Evolutionary conservation across 2,797 vertebrate species (phyloP).

Genomic region (Cichlasoma orientale): DNA sequence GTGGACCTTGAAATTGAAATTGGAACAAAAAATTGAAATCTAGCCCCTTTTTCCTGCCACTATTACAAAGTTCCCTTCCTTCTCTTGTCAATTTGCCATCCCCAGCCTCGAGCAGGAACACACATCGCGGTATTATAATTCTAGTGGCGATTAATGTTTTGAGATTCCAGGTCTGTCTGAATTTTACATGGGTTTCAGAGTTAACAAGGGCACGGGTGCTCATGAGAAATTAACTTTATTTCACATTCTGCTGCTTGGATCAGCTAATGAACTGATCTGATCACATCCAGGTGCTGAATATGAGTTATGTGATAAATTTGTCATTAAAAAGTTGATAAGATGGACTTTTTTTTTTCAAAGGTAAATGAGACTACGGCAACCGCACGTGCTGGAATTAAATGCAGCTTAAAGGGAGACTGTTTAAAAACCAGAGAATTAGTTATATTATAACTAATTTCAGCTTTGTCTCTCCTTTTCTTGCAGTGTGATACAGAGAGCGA

Average conservation of each 20-base stretch:
- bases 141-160: conserved; percentile 26
- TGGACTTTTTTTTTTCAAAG: conserved; percentile 31
- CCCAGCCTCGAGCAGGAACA: conserved; percentile 52
- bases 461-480: conserved; percentile 41
- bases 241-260: conserved; percentile 27
- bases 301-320: conserved; percentile 35
- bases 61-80: conserved; percentile 60
- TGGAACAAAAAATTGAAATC: conserved; percentile 84
- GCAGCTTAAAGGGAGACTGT: not conserved
- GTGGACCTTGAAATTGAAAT: conserved; percentile 99
- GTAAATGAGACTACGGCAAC: not conserved
- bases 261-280: conserved; percentile 52
- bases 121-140: conserved; percentile 57
- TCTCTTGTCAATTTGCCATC: conserved; percentile 44
- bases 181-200: conserved; percentile 25
- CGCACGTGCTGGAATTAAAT: not conserved
- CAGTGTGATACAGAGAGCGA: conserved; percentile 96
- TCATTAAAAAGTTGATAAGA: conserved; percentile 49
- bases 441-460: conserved; percentile 12
- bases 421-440: not conserved
- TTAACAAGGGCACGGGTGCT: conserved; percentile 39
- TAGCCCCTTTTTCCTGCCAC: conserved; percentile 70
- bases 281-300: conserved; percentile 35
- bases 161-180: conserved; percentile 39
- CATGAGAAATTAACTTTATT: conserved; percentile 30